Conservation (phyloP, 2,113 vertebrate species). For the Spheniscus mendiculus region DNA sequence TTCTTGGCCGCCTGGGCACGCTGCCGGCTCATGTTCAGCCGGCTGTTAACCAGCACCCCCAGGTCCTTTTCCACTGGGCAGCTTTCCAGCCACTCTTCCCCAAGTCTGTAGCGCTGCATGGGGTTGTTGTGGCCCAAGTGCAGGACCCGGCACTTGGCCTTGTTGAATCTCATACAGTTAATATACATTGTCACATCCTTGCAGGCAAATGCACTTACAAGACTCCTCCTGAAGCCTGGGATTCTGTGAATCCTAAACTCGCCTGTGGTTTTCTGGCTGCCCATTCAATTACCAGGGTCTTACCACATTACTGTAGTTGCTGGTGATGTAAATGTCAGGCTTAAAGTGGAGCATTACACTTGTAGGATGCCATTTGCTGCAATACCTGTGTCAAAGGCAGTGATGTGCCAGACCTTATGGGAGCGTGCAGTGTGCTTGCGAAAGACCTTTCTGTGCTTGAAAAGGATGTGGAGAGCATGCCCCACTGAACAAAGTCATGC, state of each 20-base stretch:
- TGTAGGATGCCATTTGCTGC: neutral
- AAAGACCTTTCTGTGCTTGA: neutral
- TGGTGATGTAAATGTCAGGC: neutral
- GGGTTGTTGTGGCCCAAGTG: too few relatives aligned
- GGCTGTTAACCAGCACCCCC: too few relatives aligned
- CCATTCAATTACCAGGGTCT: neutral
- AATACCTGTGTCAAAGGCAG: neutral
- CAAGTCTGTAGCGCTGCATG: too few relatives aligned
- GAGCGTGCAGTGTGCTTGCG: neutral
- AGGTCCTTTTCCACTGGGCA: too few relatives aligned
- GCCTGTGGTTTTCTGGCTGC: neutral
- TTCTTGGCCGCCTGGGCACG: too few relatives aligned
- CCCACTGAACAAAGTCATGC: neutral
- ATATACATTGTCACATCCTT: neutral
- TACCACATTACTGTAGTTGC: neutral
- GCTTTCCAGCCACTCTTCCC: too few relatives aligned
- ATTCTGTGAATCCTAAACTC: neutral
- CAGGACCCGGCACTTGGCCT: too few relatives aligned
- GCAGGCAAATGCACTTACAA: neutral
- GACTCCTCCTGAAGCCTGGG: neutral
- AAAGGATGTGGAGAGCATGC: neutral
- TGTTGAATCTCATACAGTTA: too few relatives aligned
- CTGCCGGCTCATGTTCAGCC: too few relatives aligned
- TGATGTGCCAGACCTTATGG: conserved; percentile 9
- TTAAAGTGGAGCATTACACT: neutral